These are phyloP conservation scores for Bradypus variegatus DNA, from an alignment of 2,797 vertebrate genomes.

Conservation along the genomic window DNA sequence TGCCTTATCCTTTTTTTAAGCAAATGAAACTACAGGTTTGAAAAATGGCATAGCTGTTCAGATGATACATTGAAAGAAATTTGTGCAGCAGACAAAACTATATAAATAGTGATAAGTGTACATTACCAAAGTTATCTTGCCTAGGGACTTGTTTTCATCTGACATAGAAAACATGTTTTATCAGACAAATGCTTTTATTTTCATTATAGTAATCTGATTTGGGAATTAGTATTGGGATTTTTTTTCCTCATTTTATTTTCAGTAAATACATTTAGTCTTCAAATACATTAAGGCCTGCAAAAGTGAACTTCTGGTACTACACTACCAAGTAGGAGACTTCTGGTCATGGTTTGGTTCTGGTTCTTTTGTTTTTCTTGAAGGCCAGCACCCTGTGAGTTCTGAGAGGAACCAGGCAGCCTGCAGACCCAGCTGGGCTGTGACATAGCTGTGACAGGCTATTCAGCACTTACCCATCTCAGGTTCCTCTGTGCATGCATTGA, in stretches of 20 bases:
- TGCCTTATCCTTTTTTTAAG: conserved; percentile 58
- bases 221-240: conserved; percentile 32
- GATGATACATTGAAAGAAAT: conserved; percentile 9
- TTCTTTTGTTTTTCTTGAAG: not conserved
- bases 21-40: conserved; percentile 40
- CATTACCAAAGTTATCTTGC: conserved; percentile 36
- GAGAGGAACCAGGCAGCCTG: not conserved
- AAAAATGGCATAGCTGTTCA: conserved; percentile 35
- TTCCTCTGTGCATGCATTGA: not conserved
- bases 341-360: not conserved
- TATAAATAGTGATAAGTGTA: conserved; percentile 20
- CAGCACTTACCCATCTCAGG: not conserved
- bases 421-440: not conserved
- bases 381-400: not conserved
- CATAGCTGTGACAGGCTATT: not conserved
- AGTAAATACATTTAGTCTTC: conserved; percentile 42
- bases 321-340: not conserved
- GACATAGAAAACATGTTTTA: conserved; percentile 54
- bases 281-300: conserved; percentile 17
- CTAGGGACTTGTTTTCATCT: conserved; percentile 54
- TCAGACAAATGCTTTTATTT: conserved; percentile 58
- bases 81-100: not conserved
- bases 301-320: not conserved
- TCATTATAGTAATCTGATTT: conserved; percentile 53
- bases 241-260: conserved; percentile 38